Evolutionary conservation across 1,140 invertebrate genomes (phyloP), one percentile per base, ranked within the genome.

Genomic region (Mya arenaria): DNA sequence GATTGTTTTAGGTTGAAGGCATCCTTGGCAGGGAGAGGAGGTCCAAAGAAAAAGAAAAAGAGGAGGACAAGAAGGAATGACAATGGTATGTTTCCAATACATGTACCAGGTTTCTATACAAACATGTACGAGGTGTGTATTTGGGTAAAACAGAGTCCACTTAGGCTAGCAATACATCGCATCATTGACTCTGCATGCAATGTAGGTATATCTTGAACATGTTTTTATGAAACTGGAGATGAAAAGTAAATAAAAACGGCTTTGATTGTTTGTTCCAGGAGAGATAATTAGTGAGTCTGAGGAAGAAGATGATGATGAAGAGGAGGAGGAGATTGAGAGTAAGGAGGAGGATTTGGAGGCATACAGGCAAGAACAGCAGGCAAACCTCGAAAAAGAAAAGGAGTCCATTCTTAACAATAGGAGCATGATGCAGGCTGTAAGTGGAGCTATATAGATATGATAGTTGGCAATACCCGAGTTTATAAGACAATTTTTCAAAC

Each of bases 341-440:
- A 90, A 91, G 39, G 90, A 92, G 23, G 87, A 90, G 6, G 91
- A 91, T 84, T 90, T 89, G 17, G 94, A 94, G 81, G 92, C 91
- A 15, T 93, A 90, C 73, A 89, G 93, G 81, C 87, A 91, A 48
- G 91, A 94, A 66, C 92, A 94, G 81, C 90, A 94, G 82, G 85
- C 87, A 13, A 92, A 92, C 82, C 87, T 95, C 58, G 94, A 95
- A 74, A 88, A 94, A 68, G 95, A 95, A 79, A 93, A 94, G 72
- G 83, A 92, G 63, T 91, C 92, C 34, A 94, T 95, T 71, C 83
- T 95, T 13, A 93, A 92, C 73, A 92, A 95, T 85, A 92, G 94
- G 79, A 90, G 91, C 44, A 87, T 95, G 56, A 92, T 94, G 75
- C 90, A 91, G 37, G 93, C 94, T 89, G 94, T 94, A 82, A 28